phyloP scores from a whole-genome alignment of 2,113 vertebrate genomes.

The Falcunculus frontatus region DNA sequence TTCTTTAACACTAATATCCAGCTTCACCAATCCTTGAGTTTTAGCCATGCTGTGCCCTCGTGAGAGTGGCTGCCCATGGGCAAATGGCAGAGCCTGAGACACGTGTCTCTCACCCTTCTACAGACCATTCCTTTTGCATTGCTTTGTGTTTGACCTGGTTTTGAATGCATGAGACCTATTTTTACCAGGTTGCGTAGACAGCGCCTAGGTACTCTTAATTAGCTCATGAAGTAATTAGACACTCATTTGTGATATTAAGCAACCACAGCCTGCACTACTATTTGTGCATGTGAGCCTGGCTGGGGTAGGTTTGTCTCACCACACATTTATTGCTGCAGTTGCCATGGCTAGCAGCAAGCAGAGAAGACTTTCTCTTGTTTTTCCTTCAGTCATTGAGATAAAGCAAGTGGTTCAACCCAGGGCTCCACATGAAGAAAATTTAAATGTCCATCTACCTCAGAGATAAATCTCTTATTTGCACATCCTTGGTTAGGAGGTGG shows the following conservation, averaged over 20 bases:
- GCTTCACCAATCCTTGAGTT: neutral
- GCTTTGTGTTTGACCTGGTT: neutral
- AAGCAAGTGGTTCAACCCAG: neutral
- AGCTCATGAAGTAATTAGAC: conserved; percentile 34
- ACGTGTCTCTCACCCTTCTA: neutral
- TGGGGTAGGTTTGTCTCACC: neutral
- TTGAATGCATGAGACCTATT: neutral
- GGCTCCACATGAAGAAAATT: neutral
- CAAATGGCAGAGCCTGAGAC: neutral
- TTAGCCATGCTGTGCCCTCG: neutral
- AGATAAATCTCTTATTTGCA: neutral
- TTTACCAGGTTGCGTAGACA: neutral
- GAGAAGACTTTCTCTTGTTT: neutral
- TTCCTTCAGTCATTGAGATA: neutral
- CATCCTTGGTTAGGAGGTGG: neutral
- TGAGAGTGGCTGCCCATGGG: neutral
- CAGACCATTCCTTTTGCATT: neutral
- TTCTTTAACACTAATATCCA: neutral
- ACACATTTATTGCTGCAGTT: neutral
- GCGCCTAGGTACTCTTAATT: neutral
- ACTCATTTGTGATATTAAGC: neutral
- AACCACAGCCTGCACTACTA: neutral
- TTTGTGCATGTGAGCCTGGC: neutral
- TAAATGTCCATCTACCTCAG: neutral
- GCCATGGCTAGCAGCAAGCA: neutral